Conservation (phyloP, 2,888 invertebrate species). For the Priocnemis perturbator region DNA sequence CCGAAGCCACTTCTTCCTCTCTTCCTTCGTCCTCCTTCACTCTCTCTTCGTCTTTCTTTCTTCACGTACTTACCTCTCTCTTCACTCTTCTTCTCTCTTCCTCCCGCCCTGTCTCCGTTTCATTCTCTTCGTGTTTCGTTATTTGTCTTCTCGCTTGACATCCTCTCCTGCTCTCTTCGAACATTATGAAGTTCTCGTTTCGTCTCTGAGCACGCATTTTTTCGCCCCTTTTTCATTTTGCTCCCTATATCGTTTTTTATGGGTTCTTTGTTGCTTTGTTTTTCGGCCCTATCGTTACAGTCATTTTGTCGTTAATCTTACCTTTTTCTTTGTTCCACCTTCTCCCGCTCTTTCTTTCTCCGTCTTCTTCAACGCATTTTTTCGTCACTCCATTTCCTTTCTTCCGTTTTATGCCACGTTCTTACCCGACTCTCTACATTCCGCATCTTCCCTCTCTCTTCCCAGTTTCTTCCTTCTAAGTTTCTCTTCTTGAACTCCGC, state of each 20-base stretch:
- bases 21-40: neutral
- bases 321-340: conserved; percentile 25
- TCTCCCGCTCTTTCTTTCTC: neutral
- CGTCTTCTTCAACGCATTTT: neutral
- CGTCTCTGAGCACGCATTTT: too few species aligned
- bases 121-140: too few species aligned
- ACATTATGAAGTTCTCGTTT: too few species aligned
- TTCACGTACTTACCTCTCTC: conserved; percentile 38
- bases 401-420: neutral
- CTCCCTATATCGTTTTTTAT: too few species aligned
- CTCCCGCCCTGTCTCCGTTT: too few species aligned
- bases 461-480: neutral
- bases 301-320: too few species aligned
- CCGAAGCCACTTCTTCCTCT: conserved; percentile 18
- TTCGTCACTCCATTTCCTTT: neutral
- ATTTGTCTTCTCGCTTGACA: too few species aligned
- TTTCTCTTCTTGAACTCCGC: neutral
- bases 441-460: neutral
- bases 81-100: conserved; percentile 24
- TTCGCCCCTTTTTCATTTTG: too few species aligned
- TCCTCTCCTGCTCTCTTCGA: too few species aligned
- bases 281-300: conserved; percentile 23
- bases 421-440: neutral
- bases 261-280: conserved; percentile 25
- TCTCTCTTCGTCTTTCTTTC: neutral